Evolutionary conservation across 2,888 invertebrate genomes (phyloP), one percentile per base, ranked within the genome.

Genomic region (Agrilus mali): DNA sequence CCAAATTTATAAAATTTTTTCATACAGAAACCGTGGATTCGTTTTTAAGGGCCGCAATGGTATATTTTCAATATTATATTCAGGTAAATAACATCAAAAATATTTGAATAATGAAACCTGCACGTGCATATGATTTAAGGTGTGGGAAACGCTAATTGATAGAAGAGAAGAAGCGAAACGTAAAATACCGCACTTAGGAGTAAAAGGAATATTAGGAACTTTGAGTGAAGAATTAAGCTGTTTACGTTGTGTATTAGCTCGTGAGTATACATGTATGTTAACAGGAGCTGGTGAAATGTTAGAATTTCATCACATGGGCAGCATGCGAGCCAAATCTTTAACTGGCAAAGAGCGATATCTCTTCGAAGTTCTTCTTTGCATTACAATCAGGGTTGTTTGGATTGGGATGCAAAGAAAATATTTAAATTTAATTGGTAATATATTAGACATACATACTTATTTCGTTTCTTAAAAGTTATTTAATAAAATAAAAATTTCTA

Each of bases 371-470:
- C 58, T 81, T 14, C 61, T 77, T 37, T 67, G 73, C 43, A 66
- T 80, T 60, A 67, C 75, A 38, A 71, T 74, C 36, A 72, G 77
- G 55, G 73, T 80, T 38, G 72, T 78, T 32, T 81, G 80, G 79
- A 67, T 80, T 48, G 77, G 78, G 16, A 60, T 80, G 34, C 71
- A 74, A 42, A 67, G 79, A 40, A 76, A 71, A 57, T 60, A 72
- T 50, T 73, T 75, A 52, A 67, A 70, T 54, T 65, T 77, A 53
- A 78, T 81, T 54, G 80, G 80, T 79, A 59, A 54, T n/a, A n/a
- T n/a, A 22, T 10, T 35, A n/a, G 15, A 31, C 27, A 31, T 10
- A 37, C 17, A 10, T 7, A 17, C 17, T 17, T 8, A 14, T 33
- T 20, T 7, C 20, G 6, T 13, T 7, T 38, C n/a, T 31, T 36